These are phyloP conservation scores for Chaetura pelagica DNA, from an alignment of 2,113 vertebrate species.

Conservation along the genomic window DNA sequence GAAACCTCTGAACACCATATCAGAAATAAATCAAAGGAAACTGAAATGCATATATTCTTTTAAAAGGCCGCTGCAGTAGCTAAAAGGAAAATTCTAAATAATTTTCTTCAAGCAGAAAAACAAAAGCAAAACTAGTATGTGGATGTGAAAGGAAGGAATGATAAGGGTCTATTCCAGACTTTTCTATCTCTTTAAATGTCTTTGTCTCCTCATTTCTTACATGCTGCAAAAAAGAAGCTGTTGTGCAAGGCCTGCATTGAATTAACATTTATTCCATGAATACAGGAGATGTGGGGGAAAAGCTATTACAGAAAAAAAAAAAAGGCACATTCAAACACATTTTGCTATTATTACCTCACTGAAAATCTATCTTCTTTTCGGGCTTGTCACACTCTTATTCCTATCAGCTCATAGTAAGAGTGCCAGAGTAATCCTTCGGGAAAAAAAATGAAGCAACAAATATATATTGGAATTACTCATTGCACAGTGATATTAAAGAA, in stretches of 20 bases:
- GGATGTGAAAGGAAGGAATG: not conserved
- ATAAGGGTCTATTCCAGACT: not conserved
- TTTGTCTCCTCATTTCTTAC: not conserved
- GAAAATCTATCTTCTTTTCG: not conserved
- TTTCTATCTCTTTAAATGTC: not conserved
- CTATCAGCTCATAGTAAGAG: not conserved
- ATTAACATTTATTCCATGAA: not conserved
- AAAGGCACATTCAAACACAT: not conserved
- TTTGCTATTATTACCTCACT: not conserved
- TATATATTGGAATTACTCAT: not conserved
- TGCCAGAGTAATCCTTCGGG: not conserved
- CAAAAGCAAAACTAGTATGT: not conserved
- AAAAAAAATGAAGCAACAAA: not conserved
- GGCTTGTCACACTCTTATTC: not conserved
- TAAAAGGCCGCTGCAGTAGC: not conserved
- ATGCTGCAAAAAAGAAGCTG: not conserved
- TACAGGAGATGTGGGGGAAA: not conserved
- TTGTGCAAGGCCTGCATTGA: not conserved
- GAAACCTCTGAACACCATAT: not conserved
- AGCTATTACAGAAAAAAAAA: not conserved
- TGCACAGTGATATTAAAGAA: not conserved
- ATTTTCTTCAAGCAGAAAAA: not conserved
- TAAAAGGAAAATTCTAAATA: not conserved
- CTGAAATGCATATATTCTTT: not conserved
- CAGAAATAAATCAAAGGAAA: not conserved